A percentile compares a stretch with the other conserved stretches of the same genome.
Conservation (phyloP, 2,888 invertebrate genomes). For the Prosapia bicincta region DNA sequence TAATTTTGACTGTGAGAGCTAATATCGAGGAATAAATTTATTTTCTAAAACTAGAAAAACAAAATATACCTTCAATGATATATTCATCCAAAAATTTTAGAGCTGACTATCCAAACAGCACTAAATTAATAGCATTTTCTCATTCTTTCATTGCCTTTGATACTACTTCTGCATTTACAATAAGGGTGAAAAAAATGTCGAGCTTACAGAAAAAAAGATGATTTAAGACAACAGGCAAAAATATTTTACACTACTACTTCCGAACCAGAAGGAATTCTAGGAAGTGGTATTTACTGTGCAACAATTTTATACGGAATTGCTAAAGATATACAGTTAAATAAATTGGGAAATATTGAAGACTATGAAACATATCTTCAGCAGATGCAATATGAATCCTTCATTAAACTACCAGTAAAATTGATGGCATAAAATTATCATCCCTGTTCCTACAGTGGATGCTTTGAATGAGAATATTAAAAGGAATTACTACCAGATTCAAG, state of each 20-base stretch:
- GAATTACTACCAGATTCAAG: constrained; percentile 34
- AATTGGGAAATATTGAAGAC: not conserved
- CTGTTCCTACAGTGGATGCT: constrained; percentile 25
- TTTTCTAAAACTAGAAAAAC: constrained; percentile 10
- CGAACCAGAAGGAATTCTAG: not conserved
- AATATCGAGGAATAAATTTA: not conserved
- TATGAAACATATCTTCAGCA: not conserved
- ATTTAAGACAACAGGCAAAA: not conserved
- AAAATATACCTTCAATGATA: not conserved
- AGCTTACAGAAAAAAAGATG: not conserved
- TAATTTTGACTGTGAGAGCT: not conserved
- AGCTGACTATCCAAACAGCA: not conserved
- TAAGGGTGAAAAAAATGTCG: not conserved
- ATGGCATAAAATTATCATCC: constrained; percentile 22
- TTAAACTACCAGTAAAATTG: constrained; percentile 22
- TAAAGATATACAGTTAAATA: not conserved
- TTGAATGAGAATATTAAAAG: constrained; percentile 19
- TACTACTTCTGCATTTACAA: not conserved
- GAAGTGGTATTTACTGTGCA: not conserved
- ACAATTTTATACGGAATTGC: not conserved
- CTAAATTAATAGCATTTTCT: not conserved
- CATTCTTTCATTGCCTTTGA: constrained; percentile 11
- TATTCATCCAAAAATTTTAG: not conserved
- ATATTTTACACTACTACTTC: not conserved
- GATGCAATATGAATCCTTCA: constrained; percentile 12